Evolutionary conservation across 2,888 invertebrate species (phyloP).

Genomic region (Ophioninae sp.): DNA sequence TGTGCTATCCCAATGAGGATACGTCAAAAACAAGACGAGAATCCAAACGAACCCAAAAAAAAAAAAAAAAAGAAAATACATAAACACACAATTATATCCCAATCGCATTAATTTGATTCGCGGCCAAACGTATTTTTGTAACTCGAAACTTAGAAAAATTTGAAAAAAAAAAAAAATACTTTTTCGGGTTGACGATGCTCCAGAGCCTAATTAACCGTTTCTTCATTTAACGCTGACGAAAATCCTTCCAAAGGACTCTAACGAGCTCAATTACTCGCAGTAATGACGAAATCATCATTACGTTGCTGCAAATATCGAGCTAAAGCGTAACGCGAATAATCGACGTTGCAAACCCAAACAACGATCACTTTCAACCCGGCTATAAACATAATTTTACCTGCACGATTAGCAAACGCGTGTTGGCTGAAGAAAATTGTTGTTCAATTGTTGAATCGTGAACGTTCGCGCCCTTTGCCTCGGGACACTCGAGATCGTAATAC

Average conservation of each 20-base stretch:
- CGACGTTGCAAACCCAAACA: conserved; percentile 32
- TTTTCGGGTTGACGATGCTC: conserved; percentile 36
- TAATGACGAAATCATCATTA: not conserved
- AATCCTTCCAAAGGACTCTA: conserved; percentile 12
- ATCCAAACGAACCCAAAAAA: too few relatives aligned
- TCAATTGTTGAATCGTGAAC: conserved; percentile 36
- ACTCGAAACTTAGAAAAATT: not conserved
- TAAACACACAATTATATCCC: not conserved
- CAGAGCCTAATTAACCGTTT: not conserved
- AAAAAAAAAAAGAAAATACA: too few relatives aligned
- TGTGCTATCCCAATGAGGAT: not conserved
- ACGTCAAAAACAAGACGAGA: not conserved
- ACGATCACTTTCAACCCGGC: conserved; percentile 41
- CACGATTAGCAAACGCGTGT: not conserved
- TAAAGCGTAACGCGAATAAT: not conserved
- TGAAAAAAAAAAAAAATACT: not conserved
- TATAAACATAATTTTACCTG: conserved; percentile 44
- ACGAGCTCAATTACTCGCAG: conserved; percentile 15
- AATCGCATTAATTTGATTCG: conserved; percentile 26
- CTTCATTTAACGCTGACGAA: not conserved
- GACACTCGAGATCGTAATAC: conserved; percentile 53
- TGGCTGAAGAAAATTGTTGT: conserved; percentile 26
- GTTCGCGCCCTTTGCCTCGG: conserved; percentile 30
- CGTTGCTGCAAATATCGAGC: conserved; percentile 1
- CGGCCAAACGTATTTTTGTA: conserved; percentile 28